phyloP scores from a whole-genome alignment of 2,113 vertebrate genomes.

The Hippocampus abdominalis region DNA sequence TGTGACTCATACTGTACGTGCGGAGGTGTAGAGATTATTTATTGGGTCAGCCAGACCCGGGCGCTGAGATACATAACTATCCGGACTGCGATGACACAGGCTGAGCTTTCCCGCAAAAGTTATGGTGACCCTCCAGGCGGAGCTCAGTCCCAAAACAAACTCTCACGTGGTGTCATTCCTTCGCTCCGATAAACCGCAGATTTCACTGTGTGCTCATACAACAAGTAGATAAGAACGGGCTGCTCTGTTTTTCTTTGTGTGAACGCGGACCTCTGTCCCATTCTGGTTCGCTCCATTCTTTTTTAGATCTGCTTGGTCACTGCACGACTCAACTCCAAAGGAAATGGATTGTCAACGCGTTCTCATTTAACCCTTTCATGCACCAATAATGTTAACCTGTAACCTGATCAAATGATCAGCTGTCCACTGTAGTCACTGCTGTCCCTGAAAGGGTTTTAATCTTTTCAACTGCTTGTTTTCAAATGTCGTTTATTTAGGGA shows the following conservation, averaged over 20 bases:
- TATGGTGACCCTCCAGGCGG: constrained; percentile 54
- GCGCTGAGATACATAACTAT: constrained; percentile 18
- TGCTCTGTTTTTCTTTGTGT: constrained; percentile 9
- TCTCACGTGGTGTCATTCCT: constrained; percentile 40
- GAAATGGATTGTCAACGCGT: background rate
- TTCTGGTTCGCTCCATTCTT: background rate
- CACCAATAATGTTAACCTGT: no score
- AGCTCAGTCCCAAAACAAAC: constrained; percentile 51
- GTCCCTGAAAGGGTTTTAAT: no score
- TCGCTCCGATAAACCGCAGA: constrained; percentile 25
- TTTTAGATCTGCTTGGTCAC: background rate
- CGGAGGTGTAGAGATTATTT: constrained; percentile 37
- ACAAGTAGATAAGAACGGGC: constrained; percentile 34
- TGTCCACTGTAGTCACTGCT: no score
- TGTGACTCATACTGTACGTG: constrained; percentile 23
- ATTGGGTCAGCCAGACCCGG: constrained; percentile 53
- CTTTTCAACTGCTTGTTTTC: no score
- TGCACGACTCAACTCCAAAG: background rate
- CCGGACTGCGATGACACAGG: constrained; percentile 39
- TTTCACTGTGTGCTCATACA: constrained; percentile 27
- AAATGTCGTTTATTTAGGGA: no score
- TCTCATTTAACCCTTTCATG: no score
- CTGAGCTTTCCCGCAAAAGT: constrained; percentile 45
- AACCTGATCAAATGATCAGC: no score
- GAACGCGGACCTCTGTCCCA: background rate